Conservation (phyloP, 1,140 invertebrate species). For the Pogonomyrmex barbatus region DNA sequence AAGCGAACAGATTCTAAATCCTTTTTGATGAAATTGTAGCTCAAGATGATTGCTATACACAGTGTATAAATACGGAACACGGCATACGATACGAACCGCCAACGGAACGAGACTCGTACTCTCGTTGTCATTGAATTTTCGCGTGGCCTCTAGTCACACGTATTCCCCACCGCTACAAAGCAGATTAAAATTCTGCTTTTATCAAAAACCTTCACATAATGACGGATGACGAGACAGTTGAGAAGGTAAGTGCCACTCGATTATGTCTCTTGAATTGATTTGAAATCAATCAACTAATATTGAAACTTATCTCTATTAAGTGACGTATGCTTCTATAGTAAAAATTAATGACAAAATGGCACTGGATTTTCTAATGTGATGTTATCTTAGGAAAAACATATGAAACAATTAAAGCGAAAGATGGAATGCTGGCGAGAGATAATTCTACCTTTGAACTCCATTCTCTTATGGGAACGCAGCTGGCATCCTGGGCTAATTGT, state of each 20-base stretch:
- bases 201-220: slow-evolving; percentile 49
- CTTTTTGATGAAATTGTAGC: background rate
- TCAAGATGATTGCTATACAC: slow-evolving; percentile 5
- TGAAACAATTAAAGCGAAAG: slow-evolving; percentile 91
- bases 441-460: slow-evolving; percentile 90
- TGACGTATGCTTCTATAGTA: background rate
- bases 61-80: background rate
- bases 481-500: slow-evolving; percentile 92
- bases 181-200: slow-evolving; percentile 40
- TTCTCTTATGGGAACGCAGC: slow-evolving; percentile 94
- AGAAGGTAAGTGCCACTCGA: slow-evolving; percentile 70
- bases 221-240: slow-evolving; percentile 68
- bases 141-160: background rate
- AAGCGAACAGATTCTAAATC: background rate
- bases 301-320: background rate
- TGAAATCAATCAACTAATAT: background rate
- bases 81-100: background rate
- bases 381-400: slow-evolving; percentile 88
- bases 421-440: slow-evolving; percentile 94
- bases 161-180: background rate
- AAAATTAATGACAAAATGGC: slow-evolving; percentile 65
- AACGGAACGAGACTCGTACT: background rate
- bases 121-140: background rate
- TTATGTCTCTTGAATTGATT: background rate
- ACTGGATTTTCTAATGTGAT: slow-evolving; percentile 34